phyloP scores from a whole-genome alignment of 2,113 vertebrate species.

The Meriones unguiculatus region DNA sequence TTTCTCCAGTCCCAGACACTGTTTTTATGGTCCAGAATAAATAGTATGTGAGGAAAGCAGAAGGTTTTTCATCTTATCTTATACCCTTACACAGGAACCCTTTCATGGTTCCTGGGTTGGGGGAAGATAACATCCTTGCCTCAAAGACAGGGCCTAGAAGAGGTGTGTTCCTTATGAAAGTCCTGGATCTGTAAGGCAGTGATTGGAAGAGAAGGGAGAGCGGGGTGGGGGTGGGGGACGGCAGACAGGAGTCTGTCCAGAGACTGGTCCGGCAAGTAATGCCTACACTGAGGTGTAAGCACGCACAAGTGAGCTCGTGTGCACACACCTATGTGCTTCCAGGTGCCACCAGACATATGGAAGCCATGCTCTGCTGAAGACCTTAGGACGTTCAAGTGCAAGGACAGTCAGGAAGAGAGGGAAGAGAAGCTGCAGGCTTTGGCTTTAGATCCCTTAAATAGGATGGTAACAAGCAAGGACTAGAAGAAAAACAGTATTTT shows the following conservation, averaged over 20 bases:
- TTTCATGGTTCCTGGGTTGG: neutral
- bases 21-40: slow-evolving; percentile 37
- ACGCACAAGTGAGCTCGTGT: rapidly evolving
- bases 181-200: neutral
- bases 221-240: neutral
- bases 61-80: neutral
- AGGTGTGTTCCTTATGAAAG: neutral
- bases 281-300: neutral
- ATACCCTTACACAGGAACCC: too few species aligned
- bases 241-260: neutral
- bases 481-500: slow-evolving; percentile 23
- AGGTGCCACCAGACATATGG: neutral
- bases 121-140: neutral
- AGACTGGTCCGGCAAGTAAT: neutral
- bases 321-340: neutral
- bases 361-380: neutral
- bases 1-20: neutral
- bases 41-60: neutral
- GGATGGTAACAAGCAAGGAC: neutral
- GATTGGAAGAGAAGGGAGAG: neutral
- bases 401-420: neutral
- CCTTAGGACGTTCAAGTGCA: neutral
- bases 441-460: neutral
- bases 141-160: neutral
- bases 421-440: neutral